Percentiles rank a stretch among this genome's conserved stretches.
Conservation (phyloP, 2,113 vertebrate genomes). For the Muscicapa adusta region DNA sequence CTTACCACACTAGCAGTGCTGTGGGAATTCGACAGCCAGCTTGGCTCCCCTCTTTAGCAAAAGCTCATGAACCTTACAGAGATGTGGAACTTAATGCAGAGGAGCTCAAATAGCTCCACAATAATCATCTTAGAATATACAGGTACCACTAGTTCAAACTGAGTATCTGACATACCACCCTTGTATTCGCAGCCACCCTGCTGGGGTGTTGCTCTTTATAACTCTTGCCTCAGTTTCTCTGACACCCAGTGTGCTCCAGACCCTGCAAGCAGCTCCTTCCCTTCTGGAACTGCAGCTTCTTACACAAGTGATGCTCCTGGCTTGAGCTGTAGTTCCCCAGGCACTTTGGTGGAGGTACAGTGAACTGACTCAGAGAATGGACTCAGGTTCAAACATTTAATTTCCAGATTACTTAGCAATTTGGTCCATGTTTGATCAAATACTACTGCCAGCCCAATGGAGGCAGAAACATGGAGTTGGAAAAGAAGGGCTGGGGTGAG, state of each 20-base stretch:
- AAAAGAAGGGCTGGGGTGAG: neutral
- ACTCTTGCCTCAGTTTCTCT: neutral
- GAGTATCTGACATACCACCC: neutral
- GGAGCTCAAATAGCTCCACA: neutral
- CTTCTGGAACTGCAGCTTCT: neutral
- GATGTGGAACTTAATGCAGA: neutral
- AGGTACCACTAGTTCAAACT: neutral
- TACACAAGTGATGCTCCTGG: neutral
- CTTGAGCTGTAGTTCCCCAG: neutral
- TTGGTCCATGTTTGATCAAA: neutral
- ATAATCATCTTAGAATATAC: neutral
- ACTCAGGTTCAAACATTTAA: neutral
- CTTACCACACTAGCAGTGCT: neutral
- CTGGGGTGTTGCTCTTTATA: neutral
- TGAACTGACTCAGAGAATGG: neutral
- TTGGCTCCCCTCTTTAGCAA: neutral
- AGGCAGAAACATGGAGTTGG: neutral
- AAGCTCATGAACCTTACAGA: neutral
- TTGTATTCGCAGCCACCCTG: neutral
- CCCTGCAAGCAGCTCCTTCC: neutral
- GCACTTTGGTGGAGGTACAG: neutral
- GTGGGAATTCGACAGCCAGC: neutral
- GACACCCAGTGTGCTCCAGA: neutral
- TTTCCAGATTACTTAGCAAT: neutral
- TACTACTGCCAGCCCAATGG: neutral